Percentiles rank a stretch among this genome's conserved stretches.
Conservation (phyloP, 2,888 invertebrate genomes). For the Cryptus viduatorius region DNA sequence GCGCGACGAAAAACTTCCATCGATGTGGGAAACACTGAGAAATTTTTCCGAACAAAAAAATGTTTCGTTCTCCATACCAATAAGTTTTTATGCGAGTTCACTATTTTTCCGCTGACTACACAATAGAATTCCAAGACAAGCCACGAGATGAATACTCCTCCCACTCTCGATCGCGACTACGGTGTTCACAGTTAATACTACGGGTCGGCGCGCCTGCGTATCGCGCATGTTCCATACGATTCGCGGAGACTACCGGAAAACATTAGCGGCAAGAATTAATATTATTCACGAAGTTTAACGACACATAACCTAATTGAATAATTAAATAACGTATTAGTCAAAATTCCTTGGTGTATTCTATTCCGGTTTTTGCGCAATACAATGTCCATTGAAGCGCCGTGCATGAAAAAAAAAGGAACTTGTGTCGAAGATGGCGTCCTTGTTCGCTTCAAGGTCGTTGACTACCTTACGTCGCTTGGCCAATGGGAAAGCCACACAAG, state of each 20-base stretch:
- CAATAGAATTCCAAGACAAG: slow-evolving; percentile 8
- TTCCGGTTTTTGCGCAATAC: background rate
- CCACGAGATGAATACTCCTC: background rate
- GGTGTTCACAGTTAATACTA: background rate
- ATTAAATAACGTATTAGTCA: background rate
- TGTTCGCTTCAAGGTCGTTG: slow-evolving; percentile 60
- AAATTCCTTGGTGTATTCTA: background rate
- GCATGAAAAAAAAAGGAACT: slow-evolving; percentile 8
- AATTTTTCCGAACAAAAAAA: background rate
- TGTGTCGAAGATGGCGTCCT: slow-evolving; percentile 50
- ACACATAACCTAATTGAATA: background rate
- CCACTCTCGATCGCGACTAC: background rate
- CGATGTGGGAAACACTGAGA: background rate
- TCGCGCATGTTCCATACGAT: background rate
- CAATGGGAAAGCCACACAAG: slow-evolving; percentile 1
- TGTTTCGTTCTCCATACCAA: slow-evolving; percentile 25
- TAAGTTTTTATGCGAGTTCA: background rate
- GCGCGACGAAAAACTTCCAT: slow-evolving; percentile 23
- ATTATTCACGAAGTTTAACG: background rate
- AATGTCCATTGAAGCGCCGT: background rate
- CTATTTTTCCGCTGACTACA: slow-evolving; percentile 5
- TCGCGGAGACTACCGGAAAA: background rate
- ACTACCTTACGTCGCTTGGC: slow-evolving; percentile 5
- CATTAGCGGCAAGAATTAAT: background rate
- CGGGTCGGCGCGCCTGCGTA: background rate